Base-by-base conservation (phyloP, 2,888 invertebrate genomes). In the Sepiola atlantica region DNA sequence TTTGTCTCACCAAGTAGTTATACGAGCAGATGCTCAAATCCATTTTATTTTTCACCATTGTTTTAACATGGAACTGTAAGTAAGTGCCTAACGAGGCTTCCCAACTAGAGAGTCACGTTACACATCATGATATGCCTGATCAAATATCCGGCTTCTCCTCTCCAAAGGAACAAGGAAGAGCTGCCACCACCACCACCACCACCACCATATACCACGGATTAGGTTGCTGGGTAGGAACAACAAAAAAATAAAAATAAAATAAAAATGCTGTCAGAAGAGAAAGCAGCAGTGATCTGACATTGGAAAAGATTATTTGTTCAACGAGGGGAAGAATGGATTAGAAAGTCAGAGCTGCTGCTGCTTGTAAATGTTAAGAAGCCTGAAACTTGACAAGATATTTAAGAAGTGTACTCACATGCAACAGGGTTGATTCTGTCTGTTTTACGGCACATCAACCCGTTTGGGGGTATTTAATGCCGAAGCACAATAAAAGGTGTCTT, bases 51-150 rank as follows among this genome's bases (percentile, higher is more conserved):
- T 77, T 77, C n/a, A 77, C 77, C 77, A 77, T 77, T 77, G 77
- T 77, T 77, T n/a, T 77, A 77, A 77, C 32, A 32, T 77, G 77
- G 77, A n/a, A 77, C n/a, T 77, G 77, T 77, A 77, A 77, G 77
- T 77, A 77, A 14, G n/a, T 32, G 14, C n/a, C 18, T 77, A 77
- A 77, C 21, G n/a, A 77, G n/a, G n/a, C 18, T 12, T 77, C 77
- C 45, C n/a, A 77, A n/a, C 77, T 77, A n/a, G 18, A n/a, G 18
- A 77, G n/a, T 77, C n/a, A n/a, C n/a, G 18, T 77, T n/a, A 77
- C n/a, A 77, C n/a, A 77, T 32, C n/a, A 77, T 32, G 77, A n/a
- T 77, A 77, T 32, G 18, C 77, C n/a, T 1, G 77, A 77, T 77
- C 77, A 32, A 77, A 77, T 77, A 77, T n/a, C 77, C n/a, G 32